A percentile compares a stretch with the other conserved stretches of the same genome.
Evolutionary conservation across 2,888 invertebrate species (phyloP).

Genomic region (Operophtera brumata): DNA sequence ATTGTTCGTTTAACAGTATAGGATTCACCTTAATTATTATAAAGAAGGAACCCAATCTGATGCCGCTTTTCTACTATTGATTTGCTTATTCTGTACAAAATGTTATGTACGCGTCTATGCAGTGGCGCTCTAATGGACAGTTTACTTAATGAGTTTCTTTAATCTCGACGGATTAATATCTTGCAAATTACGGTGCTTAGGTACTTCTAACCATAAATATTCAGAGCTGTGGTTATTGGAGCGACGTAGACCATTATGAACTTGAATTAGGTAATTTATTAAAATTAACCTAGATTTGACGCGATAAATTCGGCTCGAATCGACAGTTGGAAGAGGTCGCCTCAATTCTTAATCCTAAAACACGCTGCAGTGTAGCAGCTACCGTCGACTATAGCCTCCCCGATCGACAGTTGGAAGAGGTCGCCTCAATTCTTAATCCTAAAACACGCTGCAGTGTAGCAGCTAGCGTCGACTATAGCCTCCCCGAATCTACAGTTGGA

Average conservation of each 20-base stretch:
- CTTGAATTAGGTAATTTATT: slow-evolving; percentile 21
- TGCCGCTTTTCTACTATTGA: too few relatives aligned
- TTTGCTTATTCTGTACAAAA: not conserved
- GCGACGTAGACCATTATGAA: slow-evolving; percentile 19
- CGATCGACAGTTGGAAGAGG: too few relatives aligned
- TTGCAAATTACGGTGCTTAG: slow-evolving; percentile 33
- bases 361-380: too few relatives aligned
- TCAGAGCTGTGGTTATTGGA: slow-evolving; percentile 26
- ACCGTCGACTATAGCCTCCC: too few relatives aligned
- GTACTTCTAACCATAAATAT: slow-evolving; percentile 32
- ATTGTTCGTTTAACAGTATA: too few relatives aligned
- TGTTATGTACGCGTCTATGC: not conserved
- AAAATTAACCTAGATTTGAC: slow-evolving; percentile 16
- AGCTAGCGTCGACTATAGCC: too few relatives aligned
- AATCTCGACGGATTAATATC: slow-evolving; percentile 41
- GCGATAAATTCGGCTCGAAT: slow-evolving; percentile 10
- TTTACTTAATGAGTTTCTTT: slow-evolving; percentile 36
- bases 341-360: not conserved
- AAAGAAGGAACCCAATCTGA: too few relatives aligned
- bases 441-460: too few relatives aligned
- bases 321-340: not conserved
- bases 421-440: too few relatives aligned
- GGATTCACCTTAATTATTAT: too few relatives aligned
- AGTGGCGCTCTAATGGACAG: not conserved
- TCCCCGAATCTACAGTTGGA: too few relatives aligned